Conservation (phyloP, 2,888 invertebrate genomes). For the Drosophila pullipes region DNA sequence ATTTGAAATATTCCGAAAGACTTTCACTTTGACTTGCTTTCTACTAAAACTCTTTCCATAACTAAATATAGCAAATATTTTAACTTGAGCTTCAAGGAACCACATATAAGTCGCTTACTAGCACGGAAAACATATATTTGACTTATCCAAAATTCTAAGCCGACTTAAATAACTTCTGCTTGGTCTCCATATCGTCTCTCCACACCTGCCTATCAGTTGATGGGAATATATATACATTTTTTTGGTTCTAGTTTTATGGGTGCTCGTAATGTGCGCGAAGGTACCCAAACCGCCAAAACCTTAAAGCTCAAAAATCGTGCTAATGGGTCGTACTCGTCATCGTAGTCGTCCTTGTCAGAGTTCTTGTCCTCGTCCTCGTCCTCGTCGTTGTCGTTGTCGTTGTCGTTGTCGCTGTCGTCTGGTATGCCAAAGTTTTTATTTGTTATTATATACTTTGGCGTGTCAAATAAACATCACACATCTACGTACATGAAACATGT, state of each 20-base stretch:
- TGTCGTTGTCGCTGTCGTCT: constrained; percentile 34
- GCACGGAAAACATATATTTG: constrained; percentile 55
- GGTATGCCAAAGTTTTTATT: constrained; percentile 77
- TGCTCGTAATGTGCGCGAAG: constrained; percentile 58
- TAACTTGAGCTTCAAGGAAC: neutral
- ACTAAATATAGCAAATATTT: constrained; percentile 4
- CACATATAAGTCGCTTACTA: constrained; percentile 5
- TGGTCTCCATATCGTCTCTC: neutral
- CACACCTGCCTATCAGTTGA: constrained; percentile 23
- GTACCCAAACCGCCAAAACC: constrained; percentile 55
- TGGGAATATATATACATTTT: constrained; percentile 7
- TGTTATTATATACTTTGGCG: constrained; percentile 82
- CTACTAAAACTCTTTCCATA: neutral
- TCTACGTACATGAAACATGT: constrained; percentile 79
- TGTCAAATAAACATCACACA: constrained; percentile 82
- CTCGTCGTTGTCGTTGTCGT: constrained; percentile 6
- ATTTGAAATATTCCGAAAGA: neutral
- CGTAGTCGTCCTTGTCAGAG: constrained; percentile 49
- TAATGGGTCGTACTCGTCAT: constrained; percentile 78
- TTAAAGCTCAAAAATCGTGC: constrained; percentile 81
- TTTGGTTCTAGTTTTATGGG: constrained; percentile 67
- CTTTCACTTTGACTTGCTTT: neutral
- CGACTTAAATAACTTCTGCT: constrained; percentile 57
- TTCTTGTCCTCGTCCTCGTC: constrained; percentile 13
- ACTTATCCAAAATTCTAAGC: constrained; percentile 48